A percentile compares a stretch with the other conserved stretches of the same genome.
These are phyloP conservation scores for Neosilurus mollespiculum DNA, from an alignment of 2,797 vertebrate genomes.

Conservation along the genomic window DNA sequence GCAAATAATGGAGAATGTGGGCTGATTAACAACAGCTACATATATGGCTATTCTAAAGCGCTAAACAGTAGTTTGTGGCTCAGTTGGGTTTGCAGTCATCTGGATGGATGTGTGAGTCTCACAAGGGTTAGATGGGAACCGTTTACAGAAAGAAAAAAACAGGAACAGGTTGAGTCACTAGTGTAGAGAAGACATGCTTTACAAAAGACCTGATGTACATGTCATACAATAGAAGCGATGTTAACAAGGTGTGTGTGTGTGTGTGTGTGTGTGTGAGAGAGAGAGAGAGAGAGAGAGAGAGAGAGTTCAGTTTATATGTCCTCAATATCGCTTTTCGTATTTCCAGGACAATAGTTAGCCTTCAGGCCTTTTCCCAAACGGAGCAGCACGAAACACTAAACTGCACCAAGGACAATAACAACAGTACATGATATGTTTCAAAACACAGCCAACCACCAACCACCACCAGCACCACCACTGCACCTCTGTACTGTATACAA, in stretches of 20 bases:
- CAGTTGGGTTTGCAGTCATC: neutral
- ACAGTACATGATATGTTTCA: slow-evolving; percentile 32
- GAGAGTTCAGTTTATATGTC: neutral
- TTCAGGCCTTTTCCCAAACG: slow-evolving; percentile 28
- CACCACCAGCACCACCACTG: neutral
- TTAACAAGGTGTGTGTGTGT: slow-evolving; percentile 1
- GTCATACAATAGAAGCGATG: slow-evolving; percentile 1
- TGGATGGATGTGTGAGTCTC: slow-evolving; percentile 43
- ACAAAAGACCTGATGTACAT: slow-evolving; percentile 20
- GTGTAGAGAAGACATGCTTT: neutral
- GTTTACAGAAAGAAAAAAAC: slow-evolving; percentile 27
- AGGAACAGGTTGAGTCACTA: slow-evolving; percentile 45
- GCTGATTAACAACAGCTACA: neutral
- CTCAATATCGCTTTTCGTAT: slow-evolving; percentile 15
- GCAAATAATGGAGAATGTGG: too few species aligned
- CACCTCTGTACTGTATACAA: slow-evolving; percentile 1
- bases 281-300: neutral
- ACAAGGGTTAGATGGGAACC: slow-evolving; percentile 36
- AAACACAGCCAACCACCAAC: slow-evolving; percentile 16
- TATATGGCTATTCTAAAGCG: neutral
- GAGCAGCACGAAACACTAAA: slow-evolving; percentile 5
- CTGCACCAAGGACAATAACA: slow-evolving; percentile 22
- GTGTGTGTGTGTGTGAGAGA: neutral
- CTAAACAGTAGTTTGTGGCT: neutral
- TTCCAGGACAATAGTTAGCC: slow-evolving; percentile 20